Percentiles rank a stretch among this genome's conserved stretches.
Evolutionary conservation across 1,140 invertebrate species (phyloP).

Genomic region (Calliphora vicina): DNA sequence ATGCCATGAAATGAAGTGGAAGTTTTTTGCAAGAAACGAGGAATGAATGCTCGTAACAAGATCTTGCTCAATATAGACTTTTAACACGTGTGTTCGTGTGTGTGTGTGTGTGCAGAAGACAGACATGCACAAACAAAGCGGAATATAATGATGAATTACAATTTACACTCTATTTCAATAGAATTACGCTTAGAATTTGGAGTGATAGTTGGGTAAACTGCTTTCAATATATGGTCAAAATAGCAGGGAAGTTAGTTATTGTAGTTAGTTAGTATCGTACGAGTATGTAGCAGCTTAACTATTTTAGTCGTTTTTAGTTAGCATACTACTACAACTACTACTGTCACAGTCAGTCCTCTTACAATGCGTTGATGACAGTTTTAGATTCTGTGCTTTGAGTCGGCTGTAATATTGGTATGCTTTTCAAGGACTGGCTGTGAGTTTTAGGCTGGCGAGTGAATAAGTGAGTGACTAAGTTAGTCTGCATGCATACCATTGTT

Average conservation of each 20-base stretch:
- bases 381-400: too few relatives aligned
- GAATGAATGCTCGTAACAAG: background rate
- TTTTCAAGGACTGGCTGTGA: background rate
- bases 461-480: background rate
- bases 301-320: background rate
- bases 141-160: conserved; percentile 23
- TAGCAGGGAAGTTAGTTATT: background rate
- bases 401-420: too few relatives aligned
- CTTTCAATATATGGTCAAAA: conserved; percentile 1
- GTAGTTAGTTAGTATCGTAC: background rate
- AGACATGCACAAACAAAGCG: background rate
- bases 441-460: too few relatives aligned
- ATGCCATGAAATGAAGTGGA: background rate
- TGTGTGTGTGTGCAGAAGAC: background rate
- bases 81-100: background rate
- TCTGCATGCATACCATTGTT: conserved; percentile 2
- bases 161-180: conserved; percentile 32
- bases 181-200: conserved; percentile 34
- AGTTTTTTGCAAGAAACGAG: background rate
- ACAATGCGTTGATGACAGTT: too few relatives aligned
- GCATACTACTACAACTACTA: background rate
- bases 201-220: conserved; percentile 21
- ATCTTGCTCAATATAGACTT: background rate
- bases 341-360: too few relatives aligned
- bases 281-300: background rate